Evolutionary conservation across 2,113 vertebrate species (phyloP).

Genomic region (Mixornis gularis): DNA sequence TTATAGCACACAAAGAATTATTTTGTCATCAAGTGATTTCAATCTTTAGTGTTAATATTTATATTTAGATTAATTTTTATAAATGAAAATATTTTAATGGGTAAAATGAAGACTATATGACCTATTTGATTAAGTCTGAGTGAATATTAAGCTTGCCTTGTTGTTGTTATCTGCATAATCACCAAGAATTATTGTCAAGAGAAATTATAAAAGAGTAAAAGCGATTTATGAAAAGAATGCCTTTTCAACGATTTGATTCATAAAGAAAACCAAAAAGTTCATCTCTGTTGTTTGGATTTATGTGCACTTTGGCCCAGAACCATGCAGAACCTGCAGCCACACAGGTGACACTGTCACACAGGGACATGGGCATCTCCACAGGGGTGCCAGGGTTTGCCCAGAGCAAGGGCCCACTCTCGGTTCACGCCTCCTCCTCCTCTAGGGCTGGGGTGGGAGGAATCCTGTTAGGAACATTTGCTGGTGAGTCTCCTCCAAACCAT

Average conservation of each 20-base stretch:
- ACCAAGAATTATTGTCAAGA: slow-evolving; percentile 64
- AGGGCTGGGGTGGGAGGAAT: not conserved
- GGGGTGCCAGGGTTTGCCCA: fast-evolving
- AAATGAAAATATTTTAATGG: slow-evolving; percentile 79
- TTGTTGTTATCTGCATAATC: slow-evolving; percentile 64
- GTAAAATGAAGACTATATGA: slow-evolving; percentile 59
- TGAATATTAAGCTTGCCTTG: slow-evolving; percentile 70
- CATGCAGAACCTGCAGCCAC: fast-evolving
- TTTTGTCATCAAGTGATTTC: slow-evolving; percentile 80
- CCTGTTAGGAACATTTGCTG: not conserved
- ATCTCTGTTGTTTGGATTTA: slow-evolving; percentile 22
- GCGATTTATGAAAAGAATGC: slow-evolving; percentile 60
- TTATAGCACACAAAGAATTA: slow-evolving; percentile 74
- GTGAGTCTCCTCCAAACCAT: not conserved
- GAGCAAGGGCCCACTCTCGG: fast-evolving
- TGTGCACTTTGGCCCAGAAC: not conserved
- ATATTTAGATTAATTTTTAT: slow-evolving; percentile 81
- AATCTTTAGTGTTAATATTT: slow-evolving; percentile 80
- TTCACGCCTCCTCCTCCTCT: not conserved
- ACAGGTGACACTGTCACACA: fast-evolving
- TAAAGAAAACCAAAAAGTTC: slow-evolving; percentile 37
- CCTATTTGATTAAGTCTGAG: slow-evolving; percentile 61
- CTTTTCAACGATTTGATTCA: slow-evolving; percentile 36
- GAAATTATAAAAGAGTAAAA: slow-evolving; percentile 70
- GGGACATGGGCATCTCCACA: fast-evolving